Conservation (phyloP, 2,797 vertebrate species). For the Fringilla coelebs region DNA sequence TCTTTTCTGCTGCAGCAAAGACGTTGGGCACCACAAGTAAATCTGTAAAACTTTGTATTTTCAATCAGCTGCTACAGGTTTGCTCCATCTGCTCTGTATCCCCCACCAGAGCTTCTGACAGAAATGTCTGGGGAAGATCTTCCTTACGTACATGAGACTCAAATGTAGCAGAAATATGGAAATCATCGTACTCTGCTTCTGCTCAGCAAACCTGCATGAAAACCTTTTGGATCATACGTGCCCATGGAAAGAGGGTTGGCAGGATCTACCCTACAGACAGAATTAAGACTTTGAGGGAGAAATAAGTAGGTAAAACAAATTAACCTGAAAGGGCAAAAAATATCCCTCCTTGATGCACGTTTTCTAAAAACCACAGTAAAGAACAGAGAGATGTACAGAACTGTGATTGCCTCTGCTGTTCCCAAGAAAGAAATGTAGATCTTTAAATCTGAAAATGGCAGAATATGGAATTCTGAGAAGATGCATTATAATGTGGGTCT, state of each 20-base stretch:
- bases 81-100: neutral
- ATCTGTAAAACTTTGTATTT: neutral
- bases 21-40: neutral
- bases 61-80: neutral
- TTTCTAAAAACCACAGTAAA: slow-evolving; percentile 7
- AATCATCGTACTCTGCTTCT: neutral
- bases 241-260: neutral
- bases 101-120: neutral
- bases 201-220: neutral
- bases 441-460: neutral
- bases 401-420: neutral
- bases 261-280: slow-evolving; percentile 1
- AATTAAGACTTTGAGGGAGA: slow-evolving; percentile 19
- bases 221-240: neutral
- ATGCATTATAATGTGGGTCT: neutral
- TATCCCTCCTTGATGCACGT: neutral
- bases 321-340: slow-evolving; percentile 4
- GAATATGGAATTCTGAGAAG: slow-evolving; percentile 24
- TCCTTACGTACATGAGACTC: neutral
- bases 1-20: neutral
- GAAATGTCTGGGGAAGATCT: neutral
- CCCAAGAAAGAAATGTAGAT: neutral
- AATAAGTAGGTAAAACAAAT: slow-evolving; percentile 39
- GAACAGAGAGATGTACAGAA: neutral
- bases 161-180: neutral